phyloP scores from a whole-genome alignment of 2,113 vertebrate genomes.

The Hypocryptadius cinnamomeus region DNA sequence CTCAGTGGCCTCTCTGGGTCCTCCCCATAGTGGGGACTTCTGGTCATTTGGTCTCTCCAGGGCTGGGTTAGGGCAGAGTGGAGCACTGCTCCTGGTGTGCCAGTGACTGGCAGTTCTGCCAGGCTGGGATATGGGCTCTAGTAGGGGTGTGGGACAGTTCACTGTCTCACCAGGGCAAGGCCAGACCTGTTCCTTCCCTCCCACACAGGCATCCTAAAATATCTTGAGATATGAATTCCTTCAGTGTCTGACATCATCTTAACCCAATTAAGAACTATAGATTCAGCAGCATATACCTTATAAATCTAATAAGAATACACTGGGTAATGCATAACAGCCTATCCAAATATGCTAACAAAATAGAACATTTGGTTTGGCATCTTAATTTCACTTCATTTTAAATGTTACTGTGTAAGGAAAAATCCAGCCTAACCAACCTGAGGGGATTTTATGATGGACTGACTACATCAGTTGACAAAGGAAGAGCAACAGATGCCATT shows the following conservation, averaged over 20 bases:
- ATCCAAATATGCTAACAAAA: background rate
- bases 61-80: background rate
- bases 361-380: background rate
- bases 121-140: background rate
- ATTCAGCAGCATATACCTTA: background rate
- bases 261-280: background rate
- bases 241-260: background rate
- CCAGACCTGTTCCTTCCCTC: background rate
- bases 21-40: no score
- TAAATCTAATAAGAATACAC: background rate
- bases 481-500: background rate
- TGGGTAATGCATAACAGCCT: background rate
- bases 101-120: background rate
- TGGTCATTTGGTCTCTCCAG: background rate
- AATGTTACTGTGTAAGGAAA: background rate
- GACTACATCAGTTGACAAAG: background rate
- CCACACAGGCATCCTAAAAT: background rate
- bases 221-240: fast-evolving
- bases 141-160: background rate
- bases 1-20: background rate
- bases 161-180: background rate
- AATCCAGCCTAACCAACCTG: background rate
- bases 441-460: background rate
- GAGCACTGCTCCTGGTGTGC: fast-evolving
- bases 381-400: background rate